These are phyloP conservation scores for Chromobotia macracanthus DNA, from an alignment of 2,797 vertebrate genomes.

Conservation along the genomic window DNA sequence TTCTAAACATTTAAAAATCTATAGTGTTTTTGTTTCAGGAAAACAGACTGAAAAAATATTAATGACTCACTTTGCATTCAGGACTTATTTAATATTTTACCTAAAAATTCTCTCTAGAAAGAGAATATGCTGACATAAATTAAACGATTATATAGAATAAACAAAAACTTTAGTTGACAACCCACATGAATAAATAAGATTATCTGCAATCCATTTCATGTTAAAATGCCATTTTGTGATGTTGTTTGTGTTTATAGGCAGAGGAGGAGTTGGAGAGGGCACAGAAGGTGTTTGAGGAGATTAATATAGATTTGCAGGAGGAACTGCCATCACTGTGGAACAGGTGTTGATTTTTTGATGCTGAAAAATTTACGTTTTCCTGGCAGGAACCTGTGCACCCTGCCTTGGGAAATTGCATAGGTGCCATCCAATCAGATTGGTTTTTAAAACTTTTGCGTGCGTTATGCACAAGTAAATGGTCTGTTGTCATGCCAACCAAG, in stretches of 20 bases:
- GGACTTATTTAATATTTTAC: too few relatives aligned
- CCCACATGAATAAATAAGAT: not conserved
- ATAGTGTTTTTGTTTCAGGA: too few relatives aligned
- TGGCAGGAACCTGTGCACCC: too few relatives aligned
- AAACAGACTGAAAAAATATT: too few relatives aligned
- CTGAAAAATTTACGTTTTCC: too few relatives aligned
- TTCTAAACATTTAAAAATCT: too few relatives aligned
- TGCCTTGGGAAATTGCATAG: not conserved
- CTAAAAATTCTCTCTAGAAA: too few relatives aligned
- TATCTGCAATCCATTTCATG: not conserved
- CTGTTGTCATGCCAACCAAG: not conserved
- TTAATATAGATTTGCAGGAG: slow-evolving; percentile 96
- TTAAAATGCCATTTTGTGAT: not conserved
- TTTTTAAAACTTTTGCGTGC: too few relatives aligned
- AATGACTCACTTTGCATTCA: too few relatives aligned
- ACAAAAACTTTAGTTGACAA: too few relatives aligned
- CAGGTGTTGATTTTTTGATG: slow-evolving; percentile 79
- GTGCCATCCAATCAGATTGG: not conserved
- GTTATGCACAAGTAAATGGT: not conserved
- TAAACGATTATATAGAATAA: too few relatives aligned
- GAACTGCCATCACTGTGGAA: slow-evolving; percentile 98
- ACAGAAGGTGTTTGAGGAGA: slow-evolving; percentile 98
- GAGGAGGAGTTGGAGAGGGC: slow-evolving; percentile 96
- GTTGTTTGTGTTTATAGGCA: slow-evolving; percentile 75
- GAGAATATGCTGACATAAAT: too few relatives aligned